phyloP scores from a whole-genome alignment of 2,888 invertebrate species.

The Acronicta leporina region DNA sequence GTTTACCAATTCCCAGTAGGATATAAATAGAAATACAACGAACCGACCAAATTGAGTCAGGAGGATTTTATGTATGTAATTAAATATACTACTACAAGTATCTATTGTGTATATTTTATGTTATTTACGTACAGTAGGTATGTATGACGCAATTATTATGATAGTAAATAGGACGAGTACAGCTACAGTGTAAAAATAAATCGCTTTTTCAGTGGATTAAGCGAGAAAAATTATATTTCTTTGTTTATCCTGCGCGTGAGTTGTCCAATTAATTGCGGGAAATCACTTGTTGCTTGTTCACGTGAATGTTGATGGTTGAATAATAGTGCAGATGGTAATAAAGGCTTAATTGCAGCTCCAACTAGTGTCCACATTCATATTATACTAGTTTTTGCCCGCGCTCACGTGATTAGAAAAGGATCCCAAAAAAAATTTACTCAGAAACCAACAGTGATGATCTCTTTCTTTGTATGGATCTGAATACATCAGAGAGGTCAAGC shows the following conservation, averaged over 20 bases:
- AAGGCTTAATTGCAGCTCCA: neutral
- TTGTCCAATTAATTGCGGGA: conserved; percentile 23
- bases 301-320: conserved; percentile 15
- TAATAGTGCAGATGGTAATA: neutral
- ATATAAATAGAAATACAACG: conserved; percentile 36
- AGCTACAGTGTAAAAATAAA: too few relatives aligned
- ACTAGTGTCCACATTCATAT: too few relatives aligned
- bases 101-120: neutral
- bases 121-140: too few relatives aligned
- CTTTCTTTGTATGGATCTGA: too few relatives aligned
- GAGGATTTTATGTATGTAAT: conserved; percentile 26
- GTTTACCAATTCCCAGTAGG: conserved; percentile 28
- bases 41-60: conserved; percentile 39
- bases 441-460: too few relatives aligned
- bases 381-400: too few relatives aligned
- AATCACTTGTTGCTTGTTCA: conserved; percentile 21
- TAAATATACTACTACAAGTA: conserved; percentile 20
- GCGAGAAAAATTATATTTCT: too few relatives aligned
- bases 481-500: too few relatives aligned
- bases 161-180: neutral
- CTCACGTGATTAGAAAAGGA: too few relatives aligned
- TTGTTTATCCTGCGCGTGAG: neutral
- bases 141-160: neutral
- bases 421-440: too few relatives aligned
- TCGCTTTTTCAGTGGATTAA: too few relatives aligned